phyloP scores from a whole-genome alignment of 1,140 invertebrate genomes.

The Ceratosolen solmsi region DNA sequence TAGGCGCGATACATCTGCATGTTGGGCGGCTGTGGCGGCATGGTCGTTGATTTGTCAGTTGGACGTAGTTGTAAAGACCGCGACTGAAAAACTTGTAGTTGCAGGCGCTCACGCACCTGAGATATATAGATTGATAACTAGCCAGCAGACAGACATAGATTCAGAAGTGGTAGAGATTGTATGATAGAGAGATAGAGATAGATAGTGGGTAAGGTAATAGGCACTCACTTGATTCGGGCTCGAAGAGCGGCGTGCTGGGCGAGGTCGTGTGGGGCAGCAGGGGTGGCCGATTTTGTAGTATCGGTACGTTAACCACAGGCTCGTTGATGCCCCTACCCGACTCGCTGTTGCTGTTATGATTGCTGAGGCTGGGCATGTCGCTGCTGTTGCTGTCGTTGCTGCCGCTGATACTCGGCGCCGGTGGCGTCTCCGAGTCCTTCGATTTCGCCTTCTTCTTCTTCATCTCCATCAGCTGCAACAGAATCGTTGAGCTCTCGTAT shows the following conservation, averaged over 20 bases:
- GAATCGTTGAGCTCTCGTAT: not conserved
- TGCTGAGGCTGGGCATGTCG: slow-evolving; percentile 57
- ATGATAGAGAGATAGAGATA: no score
- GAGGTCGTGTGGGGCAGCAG: slow-evolving; percentile 55
- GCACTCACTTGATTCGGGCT: slow-evolving; percentile 54
- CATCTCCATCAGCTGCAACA: slow-evolving; percentile 36
- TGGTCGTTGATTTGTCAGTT: no score
- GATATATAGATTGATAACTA: no score
- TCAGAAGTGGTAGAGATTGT: no score
- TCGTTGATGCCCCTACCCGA: slow-evolving; percentile 61
- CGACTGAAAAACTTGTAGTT: no score
- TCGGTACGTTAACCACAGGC: slow-evolving; percentile 63
- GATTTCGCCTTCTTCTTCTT: slow-evolving; percentile 54
- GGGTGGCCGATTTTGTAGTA: slow-evolving; percentile 63
- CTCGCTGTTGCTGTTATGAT: slow-evolving; percentile 56
- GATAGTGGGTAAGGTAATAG: not conserved
- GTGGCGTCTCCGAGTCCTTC: slow-evolving; percentile 54
- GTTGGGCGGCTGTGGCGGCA: slow-evolving; percentile 55
- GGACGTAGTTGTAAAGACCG: no score
- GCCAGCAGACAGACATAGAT: not conserved
- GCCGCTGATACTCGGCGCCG: slow-evolving; percentile 54
- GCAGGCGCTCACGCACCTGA: no score
- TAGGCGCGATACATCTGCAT: slow-evolving; percentile 74
- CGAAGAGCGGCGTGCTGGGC: slow-evolving; percentile 36
- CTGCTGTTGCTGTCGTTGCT: slow-evolving; percentile 59